These are phyloP conservation scores for Chromis chromis DNA, from an alignment of 2,797 vertebrate species.

Conservation along the genomic window DNA sequence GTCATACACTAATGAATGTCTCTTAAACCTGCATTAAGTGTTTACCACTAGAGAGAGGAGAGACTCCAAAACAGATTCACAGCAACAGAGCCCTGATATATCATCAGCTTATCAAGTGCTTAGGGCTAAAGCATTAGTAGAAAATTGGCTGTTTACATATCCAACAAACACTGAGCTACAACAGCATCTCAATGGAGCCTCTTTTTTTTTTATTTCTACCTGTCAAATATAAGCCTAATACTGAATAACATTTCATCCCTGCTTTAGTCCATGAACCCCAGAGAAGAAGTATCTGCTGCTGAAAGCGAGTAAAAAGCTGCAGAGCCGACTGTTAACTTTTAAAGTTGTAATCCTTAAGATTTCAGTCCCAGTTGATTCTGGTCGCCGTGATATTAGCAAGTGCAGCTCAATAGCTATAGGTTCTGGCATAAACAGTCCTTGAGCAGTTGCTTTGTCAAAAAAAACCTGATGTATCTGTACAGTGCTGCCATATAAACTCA, in stretches of 20 bases:
- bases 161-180: conserved; percentile 34
- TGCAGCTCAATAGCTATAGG: not conserved
- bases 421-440: not conserved
- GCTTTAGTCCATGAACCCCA: conserved; percentile 16
- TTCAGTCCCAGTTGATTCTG: conserved; percentile 5
- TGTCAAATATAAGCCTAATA: conserved; percentile 48
- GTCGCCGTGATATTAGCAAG: conserved; percentile 1
- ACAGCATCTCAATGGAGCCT: conserved; percentile 7
- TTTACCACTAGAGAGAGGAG: conserved; percentile 58
- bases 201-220: conserved; percentile 36
- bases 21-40: conserved; percentile 66
- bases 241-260: conserved; percentile 27
- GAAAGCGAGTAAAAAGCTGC: not conserved
- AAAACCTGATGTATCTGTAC: conserved; percentile 1
- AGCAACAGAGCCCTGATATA: conserved; percentile 42
- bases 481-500: not conserved
- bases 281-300: conserved; percentile 4
- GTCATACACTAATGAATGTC: conserved; percentile 65
- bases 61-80: conserved; percentile 49
- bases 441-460: not conserved
- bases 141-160: conserved; percentile 55
- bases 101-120: conserved; percentile 51
- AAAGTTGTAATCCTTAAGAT: conserved; percentile 6
- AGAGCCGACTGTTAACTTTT: conserved; percentile 18
- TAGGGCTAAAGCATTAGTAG: conserved; percentile 45